Base-by-base conservation (phyloP, 2,797 vertebrate genomes). In the Syncerus caffer region DNA sequence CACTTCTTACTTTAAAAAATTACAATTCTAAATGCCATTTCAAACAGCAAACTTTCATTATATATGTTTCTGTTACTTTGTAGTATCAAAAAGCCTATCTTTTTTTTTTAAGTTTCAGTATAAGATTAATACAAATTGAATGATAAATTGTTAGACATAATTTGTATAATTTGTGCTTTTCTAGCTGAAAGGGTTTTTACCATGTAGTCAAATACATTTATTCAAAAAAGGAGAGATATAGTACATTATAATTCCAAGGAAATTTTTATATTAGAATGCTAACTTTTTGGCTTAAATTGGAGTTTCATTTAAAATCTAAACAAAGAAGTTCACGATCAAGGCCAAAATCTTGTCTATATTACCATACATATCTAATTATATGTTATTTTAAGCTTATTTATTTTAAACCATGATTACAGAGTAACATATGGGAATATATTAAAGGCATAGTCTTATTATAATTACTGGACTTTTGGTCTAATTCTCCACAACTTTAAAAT, bases 221-320 rank as follows among this genome's bases (percentile, higher is more conserved):
- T 92, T 92, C 1, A 57, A 74, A 76, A 95, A 97, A 96, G 86
- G 62, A 60, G 34, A 93, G 71, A 64, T 1, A 0, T 0, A 96
- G 90, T 60, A 98, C 0, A 4, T 80, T 96, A 86, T 93, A 96
- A 90, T 95, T 97, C 38, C 51, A 97, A 97, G 58, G 95, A 62
- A 57, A 94, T 16, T 12, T 98, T 98, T 91, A 45, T 92, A 90
- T 95, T 92, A 98, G 97, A 62, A 91, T 96, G 97, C 7, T 97
- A 98, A 23, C 21, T 62, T 95, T 85, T 97, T 92, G 82, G 79
- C 87, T 97, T 93, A 97, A 98, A 96, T 67, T 93, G 96, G 94
- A 89, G 85, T 98, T 85, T 97, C 96, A 96, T 86, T 89, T 96
- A 95, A 89, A 91, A 88, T 55, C 19, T 94, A 92, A 98, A 95